phyloP scores from a whole-genome alignment of 2,888 invertebrate species.

The Chymomyza caudatula region DNA sequence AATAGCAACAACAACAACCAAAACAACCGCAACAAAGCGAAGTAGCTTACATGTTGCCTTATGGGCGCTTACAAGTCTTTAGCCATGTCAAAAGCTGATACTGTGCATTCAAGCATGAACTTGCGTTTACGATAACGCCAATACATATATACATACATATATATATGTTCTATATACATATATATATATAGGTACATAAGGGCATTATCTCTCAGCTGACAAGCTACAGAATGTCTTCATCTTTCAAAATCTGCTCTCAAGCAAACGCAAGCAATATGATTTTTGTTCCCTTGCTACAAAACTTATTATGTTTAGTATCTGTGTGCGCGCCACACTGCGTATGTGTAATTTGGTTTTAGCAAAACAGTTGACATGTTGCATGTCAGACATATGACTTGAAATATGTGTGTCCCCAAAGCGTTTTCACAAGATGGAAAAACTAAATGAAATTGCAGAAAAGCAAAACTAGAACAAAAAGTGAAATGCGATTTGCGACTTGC shows the following conservation, averaged over 20 bases:
- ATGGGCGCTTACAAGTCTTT: neutral
- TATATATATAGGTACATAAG: neutral
- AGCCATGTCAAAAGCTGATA: neutral
- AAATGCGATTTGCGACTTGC: neutral
- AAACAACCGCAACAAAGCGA: neutral
- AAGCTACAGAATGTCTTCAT: neutral
- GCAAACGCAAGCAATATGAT: neutral
- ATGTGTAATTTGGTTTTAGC: neutral
- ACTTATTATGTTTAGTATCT: too few relatives aligned
- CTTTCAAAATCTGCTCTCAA: neutral
- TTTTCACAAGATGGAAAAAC: neutral
- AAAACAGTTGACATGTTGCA: neutral
- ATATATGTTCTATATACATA: neutral
- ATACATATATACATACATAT: conserved; percentile 1
- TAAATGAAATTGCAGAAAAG: neutral
- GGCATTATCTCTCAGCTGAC: neutral
- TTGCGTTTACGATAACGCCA: neutral
- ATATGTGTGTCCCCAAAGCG: neutral
- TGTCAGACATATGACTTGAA: neutral
- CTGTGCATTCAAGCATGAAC: neutral
- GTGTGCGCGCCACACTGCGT: neutral
- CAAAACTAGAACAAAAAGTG: neutral
- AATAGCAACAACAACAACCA: neutral
- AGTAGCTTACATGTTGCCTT: neutral
- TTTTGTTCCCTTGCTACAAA: neutral